Evolutionary conservation across 2,113 vertebrate species (phyloP), one percentile per base, ranked within the genome.

Genomic region (Urocitellus parryii): DNA sequence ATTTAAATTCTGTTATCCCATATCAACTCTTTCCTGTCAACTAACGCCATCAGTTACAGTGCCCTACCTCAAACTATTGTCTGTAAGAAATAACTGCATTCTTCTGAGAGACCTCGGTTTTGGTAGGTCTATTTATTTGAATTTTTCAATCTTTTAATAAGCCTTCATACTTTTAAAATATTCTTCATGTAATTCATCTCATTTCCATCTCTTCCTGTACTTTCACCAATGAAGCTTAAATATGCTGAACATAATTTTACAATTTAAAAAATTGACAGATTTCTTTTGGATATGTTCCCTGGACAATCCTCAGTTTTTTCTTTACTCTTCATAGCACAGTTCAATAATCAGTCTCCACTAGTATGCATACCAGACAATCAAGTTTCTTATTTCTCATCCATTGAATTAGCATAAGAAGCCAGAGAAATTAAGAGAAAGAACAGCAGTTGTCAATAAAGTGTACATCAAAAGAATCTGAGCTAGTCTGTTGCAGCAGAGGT

Each of bases 1-100:
- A 86, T 27, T 86, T 77, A 90, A 90, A 90, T 8, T 25, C 68
- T 93, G 10, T 78, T 90, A 74, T 73, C 34, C 22, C 56, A 95
- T 48, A 11, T 13, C 37, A 91, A 85, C 10, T 77, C 17, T 51
- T 78, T 88, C 68, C 39, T 61, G 1, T 39, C 34, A 74, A 68
- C 37, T 25, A 77, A 80, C 90, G 22, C 5, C 42, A 76, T 18
- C 48, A 74, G 24, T 58, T 74, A 51, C 2, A 81, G 8, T 81
- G 14, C 29, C 68, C 39, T 63, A 67, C 18, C 34, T 92, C 90
- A 48, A 67, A n/a, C 37, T 77, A 87, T 11, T 58, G 3, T 39
- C 87, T 86, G 18, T 80, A 85, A 39, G 24, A 93, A 93, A 90
- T 13, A 83, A 56, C 13, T 58, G 34, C 65, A 84, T 48, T 95